Conservation (phyloP, 2,797 vertebrate genomes). For the Tangara arthus region DNA sequence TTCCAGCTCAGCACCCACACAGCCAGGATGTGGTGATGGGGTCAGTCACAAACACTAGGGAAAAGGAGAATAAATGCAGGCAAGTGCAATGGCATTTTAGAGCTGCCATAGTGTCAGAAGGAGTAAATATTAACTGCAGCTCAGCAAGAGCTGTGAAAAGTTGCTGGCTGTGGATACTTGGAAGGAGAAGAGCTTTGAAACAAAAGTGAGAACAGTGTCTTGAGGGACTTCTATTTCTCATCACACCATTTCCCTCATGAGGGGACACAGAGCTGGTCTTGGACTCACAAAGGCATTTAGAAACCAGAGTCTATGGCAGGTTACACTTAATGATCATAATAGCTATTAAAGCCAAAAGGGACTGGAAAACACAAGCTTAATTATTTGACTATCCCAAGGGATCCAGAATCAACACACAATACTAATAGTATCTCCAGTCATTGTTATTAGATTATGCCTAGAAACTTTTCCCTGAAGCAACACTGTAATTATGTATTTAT, state of each 20-base stretch:
- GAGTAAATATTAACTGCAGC: not conserved
- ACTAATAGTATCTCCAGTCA: not conserved
- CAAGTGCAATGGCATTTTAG: not conserved
- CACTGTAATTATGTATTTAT: conserved; percentile 28
- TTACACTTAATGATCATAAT: not conserved
- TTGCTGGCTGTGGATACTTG: not conserved
- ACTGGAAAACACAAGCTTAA: conserved; percentile 40
- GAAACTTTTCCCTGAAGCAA: conserved; percentile 25
- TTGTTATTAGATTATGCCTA: conserved; percentile 29
- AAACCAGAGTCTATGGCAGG: not conserved
- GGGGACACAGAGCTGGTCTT: not conserved
- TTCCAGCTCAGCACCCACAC: not conserved
- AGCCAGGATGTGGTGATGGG: not conserved
- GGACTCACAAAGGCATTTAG: not conserved
- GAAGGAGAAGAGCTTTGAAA: not conserved
- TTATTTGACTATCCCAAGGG: conserved; percentile 14
- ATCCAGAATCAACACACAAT: not conserved
- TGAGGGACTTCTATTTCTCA: not conserved
- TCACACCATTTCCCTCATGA: not conserved
- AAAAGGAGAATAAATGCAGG: not conserved
- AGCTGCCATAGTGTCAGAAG: not conserved
- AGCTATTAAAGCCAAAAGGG: conserved; percentile 25
- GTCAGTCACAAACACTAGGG: not conserved
- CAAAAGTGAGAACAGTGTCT: not conserved
- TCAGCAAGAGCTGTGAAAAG: not conserved